phyloP scores from a whole-genome alignment of 2,888 invertebrate species.

The Rhagonycha fulva region DNA sequence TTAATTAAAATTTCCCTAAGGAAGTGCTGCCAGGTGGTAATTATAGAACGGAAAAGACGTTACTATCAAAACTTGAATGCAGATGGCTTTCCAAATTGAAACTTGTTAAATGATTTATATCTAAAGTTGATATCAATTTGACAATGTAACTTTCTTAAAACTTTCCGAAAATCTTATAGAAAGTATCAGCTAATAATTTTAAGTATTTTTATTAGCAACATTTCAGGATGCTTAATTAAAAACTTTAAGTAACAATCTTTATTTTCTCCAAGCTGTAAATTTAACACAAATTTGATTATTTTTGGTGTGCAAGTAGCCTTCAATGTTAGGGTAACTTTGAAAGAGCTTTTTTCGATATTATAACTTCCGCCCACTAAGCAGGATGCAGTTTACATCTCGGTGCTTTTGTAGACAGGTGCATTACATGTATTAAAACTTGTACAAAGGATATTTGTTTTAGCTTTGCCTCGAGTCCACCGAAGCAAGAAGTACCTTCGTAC shows the following conservation, averaged over 20 bases:
- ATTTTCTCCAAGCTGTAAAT: neutral
- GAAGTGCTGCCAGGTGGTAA: constrained; percentile 28
- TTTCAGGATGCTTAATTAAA: neutral
- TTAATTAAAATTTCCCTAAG: constrained; percentile 28
- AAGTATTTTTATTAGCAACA: constrained; percentile 1
- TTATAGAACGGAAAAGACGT: constrained; percentile 25
- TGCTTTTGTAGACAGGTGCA: constrained; percentile 36
- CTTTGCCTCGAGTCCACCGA: constrained; percentile 19
- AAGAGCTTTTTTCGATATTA: constrained; percentile 20
- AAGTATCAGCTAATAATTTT: constrained; percentile 3
- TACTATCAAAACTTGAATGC: constrained; percentile 20
- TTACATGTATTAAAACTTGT: constrained; percentile 38
- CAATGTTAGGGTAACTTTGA: constrained; percentile 21
- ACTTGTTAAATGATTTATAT: constrained; percentile 26
- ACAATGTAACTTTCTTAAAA: constrained; percentile 24
- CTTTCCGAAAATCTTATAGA: constrained; percentile 3
- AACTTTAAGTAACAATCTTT: neutral
- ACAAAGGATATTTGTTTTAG: constrained; percentile 34
- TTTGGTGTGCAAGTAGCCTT: neutral
- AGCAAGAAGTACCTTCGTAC: constrained; percentile 20
- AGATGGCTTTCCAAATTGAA: constrained; percentile 28
- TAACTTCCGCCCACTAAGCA: constrained; percentile 30
- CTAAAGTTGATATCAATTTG: constrained; percentile 29
- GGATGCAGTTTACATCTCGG: constrained; percentile 31
- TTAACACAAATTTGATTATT: neutral